These are phyloP conservation scores for Athene noctua DNA, from an alignment of 2,113 vertebrate genomes.

Conservation along the genomic window DNA sequence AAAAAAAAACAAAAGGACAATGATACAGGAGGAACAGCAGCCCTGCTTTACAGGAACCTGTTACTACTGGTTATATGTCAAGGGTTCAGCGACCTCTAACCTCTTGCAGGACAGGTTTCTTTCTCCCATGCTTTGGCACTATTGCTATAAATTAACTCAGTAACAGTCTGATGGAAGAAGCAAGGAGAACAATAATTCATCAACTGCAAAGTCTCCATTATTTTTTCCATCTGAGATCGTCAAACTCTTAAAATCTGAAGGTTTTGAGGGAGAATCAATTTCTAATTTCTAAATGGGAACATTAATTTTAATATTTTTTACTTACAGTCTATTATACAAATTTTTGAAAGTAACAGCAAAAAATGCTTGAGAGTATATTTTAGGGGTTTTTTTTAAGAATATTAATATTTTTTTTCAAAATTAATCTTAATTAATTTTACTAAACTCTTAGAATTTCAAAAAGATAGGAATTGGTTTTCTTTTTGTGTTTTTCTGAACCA, in stretches of 20 bases:
- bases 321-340: not conserved
- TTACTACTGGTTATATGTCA: not conserved
- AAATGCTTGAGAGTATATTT: not conserved
- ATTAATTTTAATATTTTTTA: not conserved
- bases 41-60: not conserved
- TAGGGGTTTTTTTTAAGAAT: not conserved
- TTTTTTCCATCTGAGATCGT: not conserved
- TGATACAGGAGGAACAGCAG: not conserved
- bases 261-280: not conserved
- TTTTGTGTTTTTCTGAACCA: not conserved
- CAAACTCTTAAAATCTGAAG: not conserved
- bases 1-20: not conserved
- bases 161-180: not conserved
- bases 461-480: not conserved
- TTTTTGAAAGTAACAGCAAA: not conserved
- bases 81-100: not conserved
- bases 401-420: not conserved
- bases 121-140: not conserved
- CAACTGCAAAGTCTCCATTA: not conserved
- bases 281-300: not conserved
- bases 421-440: not conserved
- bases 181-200: not conserved
- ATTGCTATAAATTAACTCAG: not conserved
- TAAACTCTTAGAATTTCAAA: not conserved
- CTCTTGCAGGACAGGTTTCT: not conserved